These are phyloP conservation scores for Pollachius pollachius DNA, from an alignment of 2,113 vertebrate genomes.

Conservation along the genomic window DNA sequence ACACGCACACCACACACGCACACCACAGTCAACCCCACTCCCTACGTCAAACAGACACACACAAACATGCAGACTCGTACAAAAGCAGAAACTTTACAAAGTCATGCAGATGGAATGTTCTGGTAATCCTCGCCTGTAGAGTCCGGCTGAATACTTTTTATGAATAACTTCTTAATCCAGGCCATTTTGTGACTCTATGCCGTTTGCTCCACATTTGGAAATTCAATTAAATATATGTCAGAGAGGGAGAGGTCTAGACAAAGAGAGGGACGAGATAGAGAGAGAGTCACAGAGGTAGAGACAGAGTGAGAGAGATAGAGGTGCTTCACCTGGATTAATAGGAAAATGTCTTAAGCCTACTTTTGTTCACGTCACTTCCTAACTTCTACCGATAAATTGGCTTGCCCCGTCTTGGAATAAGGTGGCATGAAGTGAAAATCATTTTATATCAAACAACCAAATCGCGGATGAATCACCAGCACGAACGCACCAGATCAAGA, in stretches of 20 bases:
- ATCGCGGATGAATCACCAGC: not conserved
- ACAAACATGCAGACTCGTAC: slow-evolving; percentile 60
- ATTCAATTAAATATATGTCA: not conserved
- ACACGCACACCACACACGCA: slow-evolving; percentile 7
- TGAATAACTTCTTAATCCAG: not conserved
- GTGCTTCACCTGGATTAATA: too few species aligned
- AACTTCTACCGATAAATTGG: too few species aligned
- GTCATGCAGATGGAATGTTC: slow-evolving; percentile 71
- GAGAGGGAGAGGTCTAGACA: too few species aligned
- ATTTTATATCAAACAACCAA: too few species aligned
- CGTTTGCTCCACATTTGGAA: not conserved
- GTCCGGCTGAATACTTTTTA: slow-evolving; percentile 30
- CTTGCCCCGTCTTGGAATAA: too few species aligned
- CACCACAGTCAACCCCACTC: slow-evolving; percentile 8
- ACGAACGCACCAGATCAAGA: slow-evolving; percentile 17
- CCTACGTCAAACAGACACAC: slow-evolving; percentile 41
- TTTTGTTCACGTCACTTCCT: too few species aligned
- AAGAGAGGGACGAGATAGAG: too few species aligned
- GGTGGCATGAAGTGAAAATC: too few species aligned
- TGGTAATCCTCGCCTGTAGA: slow-evolving; percentile 28
- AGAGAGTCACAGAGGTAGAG: too few species aligned
- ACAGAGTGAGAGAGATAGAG: too few species aligned
- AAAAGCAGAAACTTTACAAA: slow-evolving; percentile 61
- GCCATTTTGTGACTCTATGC: not conserved
- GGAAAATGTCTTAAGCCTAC: too few species aligned